A percentile compares a stretch with the other conserved stretches of the same genome.
Evolutionary conservation across 2,113 vertebrate species (phyloP).

Genomic region (Loxodonta africana): DNA sequence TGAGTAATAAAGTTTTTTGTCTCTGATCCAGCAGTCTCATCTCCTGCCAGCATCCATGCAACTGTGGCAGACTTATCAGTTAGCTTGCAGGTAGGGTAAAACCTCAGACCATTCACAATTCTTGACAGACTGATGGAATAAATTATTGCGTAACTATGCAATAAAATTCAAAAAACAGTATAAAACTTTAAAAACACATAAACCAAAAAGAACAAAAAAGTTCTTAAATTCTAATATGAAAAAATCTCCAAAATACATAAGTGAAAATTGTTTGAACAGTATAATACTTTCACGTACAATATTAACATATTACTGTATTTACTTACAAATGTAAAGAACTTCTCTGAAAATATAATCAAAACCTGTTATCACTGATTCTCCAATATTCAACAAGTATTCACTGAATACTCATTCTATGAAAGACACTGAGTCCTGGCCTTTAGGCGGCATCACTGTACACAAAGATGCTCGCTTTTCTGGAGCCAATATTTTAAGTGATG

Average conservation of each 20-base stretch:
- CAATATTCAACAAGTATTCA: background rate
- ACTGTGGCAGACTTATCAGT: background rate
- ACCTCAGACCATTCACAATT: background rate
- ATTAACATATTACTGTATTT: background rate
- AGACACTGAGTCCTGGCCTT: background rate
- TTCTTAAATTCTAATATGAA: background rate
- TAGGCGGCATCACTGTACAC: background rate
- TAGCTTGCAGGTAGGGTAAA: background rate
- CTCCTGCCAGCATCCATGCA: background rate
- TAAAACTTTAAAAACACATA: background rate
- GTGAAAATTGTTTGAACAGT: background rate
- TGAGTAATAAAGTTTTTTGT: background rate
- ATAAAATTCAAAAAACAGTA: background rate
- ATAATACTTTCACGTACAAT: background rate
- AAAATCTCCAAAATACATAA: constrained; percentile 16
- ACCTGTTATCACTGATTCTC: background rate
- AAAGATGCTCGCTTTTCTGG: background rate
- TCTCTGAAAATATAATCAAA: constrained; percentile 5
- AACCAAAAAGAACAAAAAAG: background rate
- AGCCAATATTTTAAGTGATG: background rate
- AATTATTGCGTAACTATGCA: background rate
- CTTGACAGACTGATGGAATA: background rate
- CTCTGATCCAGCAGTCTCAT: background rate
- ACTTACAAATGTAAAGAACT: background rate
- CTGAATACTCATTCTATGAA: background rate